Conservation (phyloP, 2,113 vertebrate genomes). For the Paraplagusia blochii region DNA sequence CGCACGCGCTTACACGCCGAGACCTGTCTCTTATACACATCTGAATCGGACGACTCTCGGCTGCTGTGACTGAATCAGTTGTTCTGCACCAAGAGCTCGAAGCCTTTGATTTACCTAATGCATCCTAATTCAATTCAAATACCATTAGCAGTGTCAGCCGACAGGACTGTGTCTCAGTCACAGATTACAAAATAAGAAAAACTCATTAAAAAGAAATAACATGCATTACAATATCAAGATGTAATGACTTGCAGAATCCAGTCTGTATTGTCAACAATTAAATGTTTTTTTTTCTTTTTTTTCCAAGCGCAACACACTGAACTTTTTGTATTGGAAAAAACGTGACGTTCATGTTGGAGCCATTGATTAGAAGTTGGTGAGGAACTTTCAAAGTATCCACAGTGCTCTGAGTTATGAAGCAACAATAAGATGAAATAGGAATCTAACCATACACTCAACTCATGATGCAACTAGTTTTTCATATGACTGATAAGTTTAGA, state of each 20-base stretch:
- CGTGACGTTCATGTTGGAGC: too few species aligned
- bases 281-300: background rate
- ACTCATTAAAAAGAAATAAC: constrained; percentile 26
- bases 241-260: constrained; percentile 21
- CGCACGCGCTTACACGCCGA: background rate
- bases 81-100: constrained; percentile 16
- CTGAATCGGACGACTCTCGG: too few species aligned
- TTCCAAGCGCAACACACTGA: constrained; percentile 4
- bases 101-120: constrained; percentile 57
- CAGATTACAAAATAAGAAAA: constrained; percentile 52
- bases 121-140: constrained; percentile 74
- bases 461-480: background rate
- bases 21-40: too few species aligned
- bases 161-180: constrained; percentile 54
- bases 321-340: background rate
- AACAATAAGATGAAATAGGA: too few species aligned
- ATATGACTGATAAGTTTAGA: too few species aligned
- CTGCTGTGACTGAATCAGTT: constrained; percentile 26
- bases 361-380: too few species aligned
- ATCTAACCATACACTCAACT: background rate
- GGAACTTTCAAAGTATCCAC: too few species aligned
- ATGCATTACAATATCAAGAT: constrained; percentile 20
- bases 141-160: constrained; percentile 67
- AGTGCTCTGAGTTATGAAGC: too few species aligned
- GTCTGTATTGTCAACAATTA: constrained; percentile 12